Base-by-base conservation (phyloP, 2,888 invertebrate species). In the Ochropacha duplaris region DNA sequence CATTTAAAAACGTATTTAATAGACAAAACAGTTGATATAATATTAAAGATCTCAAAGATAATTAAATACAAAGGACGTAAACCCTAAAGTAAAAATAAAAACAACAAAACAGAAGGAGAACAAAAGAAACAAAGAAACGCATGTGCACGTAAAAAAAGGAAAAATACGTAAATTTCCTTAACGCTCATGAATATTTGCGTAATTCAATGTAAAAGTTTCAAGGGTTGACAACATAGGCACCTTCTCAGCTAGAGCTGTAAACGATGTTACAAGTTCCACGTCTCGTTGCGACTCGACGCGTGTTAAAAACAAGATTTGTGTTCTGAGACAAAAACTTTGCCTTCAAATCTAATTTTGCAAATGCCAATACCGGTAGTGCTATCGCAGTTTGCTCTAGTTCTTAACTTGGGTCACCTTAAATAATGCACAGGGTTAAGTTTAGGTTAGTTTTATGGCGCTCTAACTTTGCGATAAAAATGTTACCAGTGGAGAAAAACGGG, bases 131-230 rank as follows among this genome's bases (percentile, higher is more conserved):
- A 5, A 8, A 1, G 16, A 6, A 5, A 19, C 8, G 39, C 12
- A 19, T 9, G 12, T 19, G 2, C 4, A 0, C 8, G 5, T 2
- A 50, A 14, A 55, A 16, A 54, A 4, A 24, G 5, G 31, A 34
- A n/a, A n/a, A n/a, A 5, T 22, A 22, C 14, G 39, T 36, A 36
- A 59, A 65, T 60, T 61, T 58, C 54, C 56, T 64, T 58, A 62
- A 60, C 63, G 61, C 59, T 59, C 61, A 57, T 58, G 56, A 55
- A 55, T 66, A 67, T 71, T 67, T 66, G 57, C 62, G 65, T 69
- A 71, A 72, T 71, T 69, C 61, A 64, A 72, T 72, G 64, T 62
- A 64, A 68, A 72, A 72, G 64, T 71, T 69, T 51, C 50, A 24
- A 49, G 54, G 57, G 58, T 56, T 61, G 58, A 56, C 65, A 61